Conservation (phyloP, 2,888 invertebrate species). For the Dryobota labecula region DNA sequence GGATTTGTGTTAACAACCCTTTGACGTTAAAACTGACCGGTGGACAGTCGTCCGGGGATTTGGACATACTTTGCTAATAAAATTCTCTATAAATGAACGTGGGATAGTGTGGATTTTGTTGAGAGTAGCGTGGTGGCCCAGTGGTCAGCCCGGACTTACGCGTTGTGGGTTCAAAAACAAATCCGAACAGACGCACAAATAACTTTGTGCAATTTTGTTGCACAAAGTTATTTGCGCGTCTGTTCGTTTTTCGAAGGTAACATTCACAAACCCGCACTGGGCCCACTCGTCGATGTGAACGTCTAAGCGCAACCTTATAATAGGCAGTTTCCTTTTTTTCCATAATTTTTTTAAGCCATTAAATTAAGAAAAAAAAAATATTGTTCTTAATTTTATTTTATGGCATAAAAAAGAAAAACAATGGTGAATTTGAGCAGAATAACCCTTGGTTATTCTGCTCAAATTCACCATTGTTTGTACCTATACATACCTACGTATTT, state of each 20-base stretch:
- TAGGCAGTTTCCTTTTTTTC: too few relatives aligned
- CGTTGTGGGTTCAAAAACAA: neutral
- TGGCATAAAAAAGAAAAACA: too few relatives aligned
- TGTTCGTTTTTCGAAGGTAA: too few relatives aligned
- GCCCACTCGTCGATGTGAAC: neutral
- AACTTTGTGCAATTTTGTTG: neutral
- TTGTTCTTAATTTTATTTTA: too few relatives aligned
- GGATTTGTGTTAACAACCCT: conserved; percentile 64
- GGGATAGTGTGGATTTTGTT: conserved; percentile 35
- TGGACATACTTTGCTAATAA: conserved; percentile 32
- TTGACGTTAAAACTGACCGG: conserved; percentile 61
- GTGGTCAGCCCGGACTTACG: neutral
- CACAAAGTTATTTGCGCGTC: too few relatives aligned
- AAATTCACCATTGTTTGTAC: too few relatives aligned
- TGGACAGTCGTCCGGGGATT: conserved; percentile 38
- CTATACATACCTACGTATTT: too few relatives aligned
- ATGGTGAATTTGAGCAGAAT: too few relatives aligned
- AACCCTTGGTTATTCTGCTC: too few relatives aligned
- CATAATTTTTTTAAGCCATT: too few relatives aligned
- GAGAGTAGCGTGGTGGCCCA: neutral
- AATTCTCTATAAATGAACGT: conserved; percentile 40
- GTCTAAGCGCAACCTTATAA: too few relatives aligned
- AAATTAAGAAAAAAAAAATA: too few relatives aligned
- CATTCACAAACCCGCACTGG: neutral
- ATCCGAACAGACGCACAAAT: neutral